Percentiles rank a stretch among this genome's conserved stretches.
phyloP scores from a whole-genome alignment of 2,113 vertebrate species.

The Bungarus multicinctus region DNA sequence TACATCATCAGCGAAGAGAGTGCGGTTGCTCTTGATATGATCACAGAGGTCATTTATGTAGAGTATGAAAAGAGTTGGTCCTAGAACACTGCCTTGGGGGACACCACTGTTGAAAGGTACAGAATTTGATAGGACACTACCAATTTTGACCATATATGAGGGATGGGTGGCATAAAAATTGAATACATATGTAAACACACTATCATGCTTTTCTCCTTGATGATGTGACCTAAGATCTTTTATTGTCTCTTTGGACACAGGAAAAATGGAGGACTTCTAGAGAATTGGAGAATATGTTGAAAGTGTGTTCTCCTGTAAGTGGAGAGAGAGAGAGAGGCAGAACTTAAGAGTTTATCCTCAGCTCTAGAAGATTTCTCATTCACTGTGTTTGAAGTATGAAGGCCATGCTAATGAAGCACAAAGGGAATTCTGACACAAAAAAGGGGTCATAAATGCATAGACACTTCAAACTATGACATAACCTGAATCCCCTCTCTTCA shows the following conservation, averaged over 20 bases:
- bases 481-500: not conserved
- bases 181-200: not conserved
- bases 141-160: too few species aligned
- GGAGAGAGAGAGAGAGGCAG: not conserved
- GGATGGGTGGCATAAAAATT: not conserved
- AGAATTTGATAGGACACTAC: too few species aligned
- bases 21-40: too few species aligned
- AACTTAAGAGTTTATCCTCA: not conserved
- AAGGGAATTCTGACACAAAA: slow-evolving; percentile 16
- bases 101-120: too few species aligned
- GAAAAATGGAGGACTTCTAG: not conserved
- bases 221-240: not conserved
- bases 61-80: too few species aligned
- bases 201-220: not conserved
- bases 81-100: too few species aligned
- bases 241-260: not conserved
- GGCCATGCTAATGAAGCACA: slow-evolving; percentile 8
- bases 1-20: too few species aligned
- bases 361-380: not conserved
- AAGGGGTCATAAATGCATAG: not conserved
- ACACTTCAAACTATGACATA: not conserved
- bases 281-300: not conserved
- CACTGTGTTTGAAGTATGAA: slow-evolving; percentile 27
- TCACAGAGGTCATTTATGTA: too few species aligned
- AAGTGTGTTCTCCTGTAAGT: not conserved